These are phyloP conservation scores for Muricea muricata DNA, from an alignment of 92 coral and sea anemone species.

Conservation along the genomic window DNA sequence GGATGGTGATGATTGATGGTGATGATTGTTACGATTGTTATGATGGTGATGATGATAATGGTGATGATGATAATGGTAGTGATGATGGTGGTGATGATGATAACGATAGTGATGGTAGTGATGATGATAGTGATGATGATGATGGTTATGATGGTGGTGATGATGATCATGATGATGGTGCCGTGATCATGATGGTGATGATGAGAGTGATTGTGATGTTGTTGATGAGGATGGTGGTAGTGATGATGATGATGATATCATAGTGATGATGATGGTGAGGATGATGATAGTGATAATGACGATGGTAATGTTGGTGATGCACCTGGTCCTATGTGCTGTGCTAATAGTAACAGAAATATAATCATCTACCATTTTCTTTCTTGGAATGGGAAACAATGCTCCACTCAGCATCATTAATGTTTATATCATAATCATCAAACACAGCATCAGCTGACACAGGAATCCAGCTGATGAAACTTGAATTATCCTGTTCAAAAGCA, in stretches of 20 bases:
- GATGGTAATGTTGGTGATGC: neutral
- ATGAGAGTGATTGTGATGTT: neutral
- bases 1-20: too few species aligned
- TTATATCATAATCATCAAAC: slow-evolving; percentile 79
- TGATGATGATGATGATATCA: neutral
- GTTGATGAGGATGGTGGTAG: neutral
- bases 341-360: too few species aligned
- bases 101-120: neutral
- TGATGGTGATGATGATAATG: neutral
- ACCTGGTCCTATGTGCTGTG: neutral
- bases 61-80: neutral
- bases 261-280: neutral
- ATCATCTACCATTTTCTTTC: slow-evolving; percentile 44
- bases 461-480: slow-evolving; percentile 90
- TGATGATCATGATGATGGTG: too few species aligned
- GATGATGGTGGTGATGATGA: neutral
- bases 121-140: neutral
- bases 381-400: slow-evolving; percentile 85
- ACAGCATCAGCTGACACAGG: slow-evolving; percentile 83
- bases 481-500: slow-evolving; percentile 63
- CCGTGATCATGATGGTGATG: too few species aligned
- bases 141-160: neutral
- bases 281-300: neutral
- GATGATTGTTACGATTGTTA: too few species aligned
- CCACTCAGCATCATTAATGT: slow-evolving; percentile 91